Evolutionary conservation across 2,113 vertebrate genomes (phyloP).

Genomic region (Casuarius casuarius): DNA sequence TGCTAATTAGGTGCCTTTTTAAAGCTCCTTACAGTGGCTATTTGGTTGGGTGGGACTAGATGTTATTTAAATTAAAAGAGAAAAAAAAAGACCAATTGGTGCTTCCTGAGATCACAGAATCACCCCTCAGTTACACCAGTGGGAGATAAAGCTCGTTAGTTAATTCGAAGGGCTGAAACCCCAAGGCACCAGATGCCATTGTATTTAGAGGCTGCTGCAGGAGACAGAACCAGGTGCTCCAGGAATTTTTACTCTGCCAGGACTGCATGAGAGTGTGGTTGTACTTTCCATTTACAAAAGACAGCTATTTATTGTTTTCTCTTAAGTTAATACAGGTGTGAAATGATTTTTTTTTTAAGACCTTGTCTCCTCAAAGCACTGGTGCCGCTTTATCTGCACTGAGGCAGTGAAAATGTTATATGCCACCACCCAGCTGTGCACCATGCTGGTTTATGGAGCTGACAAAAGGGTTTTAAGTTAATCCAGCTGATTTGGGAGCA

Average conservation of each 20-base stretch:
- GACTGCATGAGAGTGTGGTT: neutral
- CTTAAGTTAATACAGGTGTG: neutral
- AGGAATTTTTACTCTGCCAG: neutral
- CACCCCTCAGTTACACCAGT: neutral
- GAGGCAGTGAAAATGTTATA: neutral
- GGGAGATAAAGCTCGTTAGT: constrained; percentile 8
- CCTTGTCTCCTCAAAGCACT: neutral
- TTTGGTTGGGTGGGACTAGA: neutral
- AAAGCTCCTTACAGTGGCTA: neutral
- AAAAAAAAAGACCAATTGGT: neutral
- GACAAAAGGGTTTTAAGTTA: constrained; percentile 24
- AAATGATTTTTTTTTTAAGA: neutral
- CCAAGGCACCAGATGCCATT: neutral
- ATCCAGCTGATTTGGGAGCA: constrained; percentile 3
- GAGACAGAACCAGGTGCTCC: neutral
- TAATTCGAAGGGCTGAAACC: constrained; percentile 19
- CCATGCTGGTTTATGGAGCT: neutral
- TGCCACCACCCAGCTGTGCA: neutral
- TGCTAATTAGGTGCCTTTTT: neutral
- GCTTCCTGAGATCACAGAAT: constrained; percentile 1
- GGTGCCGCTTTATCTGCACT: neutral
- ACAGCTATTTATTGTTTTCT: neutral
- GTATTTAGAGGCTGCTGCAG: neutral
- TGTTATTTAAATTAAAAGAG: constrained; percentile 6
- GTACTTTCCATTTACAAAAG: neutral